Base-by-base conservation (phyloP, 2,888 invertebrate species). In the Euplexia lucipara region DNA sequence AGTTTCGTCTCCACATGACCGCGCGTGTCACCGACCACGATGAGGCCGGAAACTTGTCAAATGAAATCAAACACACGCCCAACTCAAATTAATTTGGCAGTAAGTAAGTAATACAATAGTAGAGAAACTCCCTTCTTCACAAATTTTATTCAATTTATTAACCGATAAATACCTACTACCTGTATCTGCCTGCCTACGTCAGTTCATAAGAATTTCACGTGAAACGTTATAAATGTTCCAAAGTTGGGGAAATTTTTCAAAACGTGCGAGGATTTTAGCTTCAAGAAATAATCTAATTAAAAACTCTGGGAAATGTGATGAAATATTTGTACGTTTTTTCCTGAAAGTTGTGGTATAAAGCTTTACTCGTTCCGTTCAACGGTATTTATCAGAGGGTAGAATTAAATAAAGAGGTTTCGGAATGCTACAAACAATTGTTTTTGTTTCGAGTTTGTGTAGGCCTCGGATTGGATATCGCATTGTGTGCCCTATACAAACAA, bases 251-350 rank as follows among this genome's bases (percentile, higher is more conserved):
- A 82, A 77, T 79, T 81, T 81, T 79, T 78, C 82, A 81, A 81
- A 85, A 86, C 85, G 84, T 87, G 86, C 71, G 70, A 82, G 77
- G 81, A 85, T 82, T 83, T 79, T 61, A 78, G 79, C 81, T 83
- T 75, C 70, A 79, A 72, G 64, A 81, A 77, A 85, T 84, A 85
- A 88, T 86, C 79, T 82, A 88, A 87, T 88, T 86, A 85, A 83
- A 82, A 86, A 84, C 73, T 82, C 79, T 47, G 75, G 75, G 74
- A 81, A 82, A 82, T 83, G 79, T 81, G 77, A 83, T 78, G 80
- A 84, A 83, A 83, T 79, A 74, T 75, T 78, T 82, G 58, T 80
- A 67, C 65, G 66, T 66, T 65, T 70, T 61, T 70, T 70, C 75
- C 47, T 56, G 32, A 68, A 70, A 60, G 63, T 69, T 74, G 32